Percentiles rank a stretch among this genome's conserved stretches.
Conservation (phyloP, 1,140 invertebrate genomes). For the Acromyrmex charruanus region DNA sequence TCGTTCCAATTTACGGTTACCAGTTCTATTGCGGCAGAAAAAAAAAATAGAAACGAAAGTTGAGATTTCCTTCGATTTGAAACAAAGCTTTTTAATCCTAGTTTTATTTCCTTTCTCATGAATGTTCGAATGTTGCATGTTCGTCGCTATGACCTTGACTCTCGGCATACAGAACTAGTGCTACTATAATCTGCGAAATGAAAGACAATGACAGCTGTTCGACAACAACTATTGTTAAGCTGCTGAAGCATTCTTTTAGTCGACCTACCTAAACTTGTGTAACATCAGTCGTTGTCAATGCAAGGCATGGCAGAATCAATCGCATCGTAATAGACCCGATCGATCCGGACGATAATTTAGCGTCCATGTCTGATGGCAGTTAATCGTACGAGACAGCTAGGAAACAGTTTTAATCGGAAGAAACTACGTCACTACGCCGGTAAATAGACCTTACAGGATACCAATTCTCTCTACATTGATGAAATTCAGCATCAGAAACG, state of each 20-base stretch:
- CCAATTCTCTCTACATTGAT: conserved; percentile 26
- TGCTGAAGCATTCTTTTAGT: neutral
- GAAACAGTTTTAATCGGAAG: conserved; percentile 39
- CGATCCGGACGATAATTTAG: conserved; percentile 63
- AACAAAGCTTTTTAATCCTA: neutral
- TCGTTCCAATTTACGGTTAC: neutral
- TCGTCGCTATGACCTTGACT: neutral
- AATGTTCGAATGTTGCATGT: neutral
- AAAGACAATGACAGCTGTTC: neutral
- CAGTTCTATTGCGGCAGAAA: neutral
- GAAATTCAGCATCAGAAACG: conserved; percentile 5
- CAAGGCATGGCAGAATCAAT: conserved; percentile 44
- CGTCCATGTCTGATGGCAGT: conserved; percentile 37
- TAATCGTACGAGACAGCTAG: conserved; percentile 55
- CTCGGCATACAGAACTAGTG: neutral
- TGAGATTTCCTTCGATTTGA: neutral
- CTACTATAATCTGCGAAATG: neutral
- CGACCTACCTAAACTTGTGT: neutral
- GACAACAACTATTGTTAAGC: conserved; percentile 24
- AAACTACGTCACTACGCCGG: conserved; percentile 50
- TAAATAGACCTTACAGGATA: conserved; percentile 54
- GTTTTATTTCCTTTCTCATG: neutral
- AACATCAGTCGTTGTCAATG: conserved; percentile 24
- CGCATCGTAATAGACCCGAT: conserved; percentile 40
- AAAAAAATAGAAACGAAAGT: neutral